Base-by-base conservation (phyloP, 64 coral and sea anemone genomes). In the Stichodactyla helianthus region DNA sequence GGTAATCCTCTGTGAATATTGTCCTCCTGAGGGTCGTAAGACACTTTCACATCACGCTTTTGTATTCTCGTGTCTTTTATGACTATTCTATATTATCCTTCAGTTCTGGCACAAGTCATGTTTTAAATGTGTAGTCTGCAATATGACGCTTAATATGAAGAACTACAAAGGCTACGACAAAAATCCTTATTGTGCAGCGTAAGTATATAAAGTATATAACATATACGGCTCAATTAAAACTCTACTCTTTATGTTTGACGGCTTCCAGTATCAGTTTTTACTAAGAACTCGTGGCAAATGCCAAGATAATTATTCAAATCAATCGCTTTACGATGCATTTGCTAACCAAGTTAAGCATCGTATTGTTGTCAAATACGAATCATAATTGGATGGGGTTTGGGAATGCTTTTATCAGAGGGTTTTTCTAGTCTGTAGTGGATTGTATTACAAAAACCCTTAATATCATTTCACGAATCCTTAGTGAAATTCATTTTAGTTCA, bases 141-240 rank as follows among this genome's bases (percentile, higher is more conserved):
- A 93, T 16, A 88, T 95, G 96, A 92, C 93, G 11, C 70, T 98
- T 6, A 98, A 88, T 25, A 98, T 98, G 96, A 98, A 98, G 88
- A 98, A 98, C 31, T 98, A 98, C 57, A 98, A 98, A 67, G 96
- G 96, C 0, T 98, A 98, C 53, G 88, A 86, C 88, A 98, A 95
- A 56, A 85, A 27, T 17, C 96, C 96, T 7, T 98, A 95, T 60
- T 98, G 96, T 44, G 18, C 25, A 9, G 53, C 96, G 96, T 98
- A 83, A 98, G 96, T 98, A 59, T n/a, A 25, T 16, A 15, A 12
- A 31, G 25, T 74, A 3, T 31, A 74, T 27, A 74, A 74, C n/a
- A n/a, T 12, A n/a, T 27, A 26, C 8, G 10, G 11, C 25, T 74
- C 68, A 74, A 74, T 74, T 74, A 74, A 74, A 74, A 31, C 68